phyloP scores from a whole-genome alignment of 2,888 invertebrate genomes.

The Sphecodes monilicornis region DNA sequence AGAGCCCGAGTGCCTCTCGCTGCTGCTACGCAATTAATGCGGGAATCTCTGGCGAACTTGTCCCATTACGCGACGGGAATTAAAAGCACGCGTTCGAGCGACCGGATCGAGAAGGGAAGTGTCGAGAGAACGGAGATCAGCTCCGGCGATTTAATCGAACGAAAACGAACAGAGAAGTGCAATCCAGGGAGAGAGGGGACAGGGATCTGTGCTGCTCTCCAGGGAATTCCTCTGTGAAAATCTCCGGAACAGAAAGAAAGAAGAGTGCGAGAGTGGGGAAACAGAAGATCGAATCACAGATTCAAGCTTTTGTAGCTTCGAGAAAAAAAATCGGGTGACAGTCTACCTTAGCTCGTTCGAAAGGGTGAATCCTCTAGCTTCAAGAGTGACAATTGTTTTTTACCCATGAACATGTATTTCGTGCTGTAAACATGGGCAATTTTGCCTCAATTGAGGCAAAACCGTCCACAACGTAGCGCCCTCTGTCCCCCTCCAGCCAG shows the following conservation, averaged over 20 bases:
- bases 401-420: no score
- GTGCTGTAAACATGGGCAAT: no score
- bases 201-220: constrained; percentile 36
- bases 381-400: no score
- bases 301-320: background rate
- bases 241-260: background rate
- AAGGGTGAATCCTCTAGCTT: background rate
- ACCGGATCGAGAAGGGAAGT: background rate
- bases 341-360: background rate
- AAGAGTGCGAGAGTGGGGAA: background rate
- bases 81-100: constrained; percentile 5
- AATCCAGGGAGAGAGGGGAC: constrained; percentile 34
- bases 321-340: background rate
- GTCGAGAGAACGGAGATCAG: background rate
- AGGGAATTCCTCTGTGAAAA: background rate
- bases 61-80: background rate
- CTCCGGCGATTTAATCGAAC: constrained; percentile 14
- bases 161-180: constrained; percentile 26
- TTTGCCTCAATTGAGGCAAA: no score
- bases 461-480: no score
- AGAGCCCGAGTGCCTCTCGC: background rate
- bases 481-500: no score
- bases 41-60: background rate
- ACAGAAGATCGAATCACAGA: background rate
- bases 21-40: constrained; percentile 15